These are phyloP conservation scores for Cephus rjabovi DNA, from an alignment of 2,888 invertebrate genomes.

Conservation along the genomic window DNA sequence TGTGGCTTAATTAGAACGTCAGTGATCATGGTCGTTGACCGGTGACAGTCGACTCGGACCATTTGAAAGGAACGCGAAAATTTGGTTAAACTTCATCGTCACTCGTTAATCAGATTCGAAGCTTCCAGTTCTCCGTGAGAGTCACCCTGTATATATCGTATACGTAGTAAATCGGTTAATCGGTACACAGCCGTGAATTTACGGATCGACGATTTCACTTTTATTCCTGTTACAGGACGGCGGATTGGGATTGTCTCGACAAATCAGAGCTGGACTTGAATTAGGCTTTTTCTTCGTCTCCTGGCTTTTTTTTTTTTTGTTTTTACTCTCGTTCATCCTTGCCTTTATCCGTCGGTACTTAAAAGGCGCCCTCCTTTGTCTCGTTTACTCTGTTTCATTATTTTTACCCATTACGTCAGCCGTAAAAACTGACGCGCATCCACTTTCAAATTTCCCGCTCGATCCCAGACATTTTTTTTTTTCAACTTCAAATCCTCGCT, in stretches of 20 bases:
- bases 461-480: neutral
- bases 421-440: neutral
- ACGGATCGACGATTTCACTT: neutral
- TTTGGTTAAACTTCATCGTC: neutral
- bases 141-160: neutral
- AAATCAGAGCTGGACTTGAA: slow-evolving; percentile 10
- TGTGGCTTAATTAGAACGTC: neutral
- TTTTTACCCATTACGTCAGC: neutral
- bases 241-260: slow-evolving; percentile 1
- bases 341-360: slow-evolving; percentile 3
- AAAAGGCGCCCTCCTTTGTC: slow-evolving; percentile 2
- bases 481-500: neutral
- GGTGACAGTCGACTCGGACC: neutral
- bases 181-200: neutral
- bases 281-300: slow-evolving; percentile 6
- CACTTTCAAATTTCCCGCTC: neutral
- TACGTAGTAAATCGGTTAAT: neutral
- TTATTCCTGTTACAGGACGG: neutral
- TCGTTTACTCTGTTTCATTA: slow-evolving; percentile 4
- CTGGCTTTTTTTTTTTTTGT: neutral
- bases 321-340: slow-evolving; percentile 12
- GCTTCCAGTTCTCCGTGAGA: neutral
- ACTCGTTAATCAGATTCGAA: neutral
- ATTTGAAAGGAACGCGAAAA: neutral
- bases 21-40: neutral